Evolutionary conservation across 2,888 invertebrate species (phyloP), one percentile per base, ranked within the genome.

Genomic region (Chrysomela aeneicollis): DNA sequence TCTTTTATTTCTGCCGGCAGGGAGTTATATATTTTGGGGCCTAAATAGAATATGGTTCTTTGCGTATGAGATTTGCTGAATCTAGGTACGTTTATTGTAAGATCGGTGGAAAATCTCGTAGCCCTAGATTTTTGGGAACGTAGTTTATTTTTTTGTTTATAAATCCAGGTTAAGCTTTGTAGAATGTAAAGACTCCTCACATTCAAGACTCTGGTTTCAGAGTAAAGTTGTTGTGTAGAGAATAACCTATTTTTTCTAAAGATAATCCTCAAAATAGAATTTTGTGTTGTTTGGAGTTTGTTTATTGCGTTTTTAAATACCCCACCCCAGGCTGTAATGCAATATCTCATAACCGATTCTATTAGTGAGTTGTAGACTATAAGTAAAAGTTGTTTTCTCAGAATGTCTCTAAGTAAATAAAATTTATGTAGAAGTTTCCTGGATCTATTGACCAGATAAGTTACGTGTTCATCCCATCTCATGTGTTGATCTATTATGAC

Each of bases 231-330:
- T 26, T 42, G 42, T 42, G 42, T n/a, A 15, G 42, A 42, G 17
- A 42, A 42, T 15, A 42, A n/a, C n/a, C 17, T 42, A 15, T 15
- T 42, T 42, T 42, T 42, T 42, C 42, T 42, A 17, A n/a, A 42
- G n/a, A 42, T 42, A 42, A 42, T 17, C n/a, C 17, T 42, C 17
- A 42, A 17, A 15, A 17, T 15, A 15, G 42, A 15, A 42, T 42
- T 42, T 42, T 42, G 42, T n/a, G 42, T 42, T 42, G 42, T 42
- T 42, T 42, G 42, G 42, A 42, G 17, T 42, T 17, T 42, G 17
- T 17, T 15, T 42, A 42, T 15, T 17, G 17, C 42, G 17, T 17
- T 42, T 15, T 42, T 42, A 42, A 42, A 42, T 42, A 42, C n/a
- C 8, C 42, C 42, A 2, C 42, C 42, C 42, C 42, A 42, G 42